Base-by-base conservation (phyloP, 2,113 vertebrate genomes). In the Entomyzon cyanotis region DNA sequence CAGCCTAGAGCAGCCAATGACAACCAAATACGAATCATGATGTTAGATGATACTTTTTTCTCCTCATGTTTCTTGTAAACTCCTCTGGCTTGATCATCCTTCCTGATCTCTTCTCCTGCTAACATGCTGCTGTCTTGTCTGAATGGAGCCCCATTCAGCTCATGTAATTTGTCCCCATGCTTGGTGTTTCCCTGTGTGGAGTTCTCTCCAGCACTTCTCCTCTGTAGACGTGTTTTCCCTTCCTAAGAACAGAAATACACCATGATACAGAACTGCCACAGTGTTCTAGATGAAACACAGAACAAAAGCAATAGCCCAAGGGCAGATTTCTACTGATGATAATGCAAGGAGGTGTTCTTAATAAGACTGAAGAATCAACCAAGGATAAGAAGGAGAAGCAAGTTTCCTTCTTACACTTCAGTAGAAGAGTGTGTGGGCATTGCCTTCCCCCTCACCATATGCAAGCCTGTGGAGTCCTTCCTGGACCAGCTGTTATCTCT, bases 371-470 rank as follows among this genome's bases (percentile, higher is more conserved):
- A 70, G 90, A 85, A 65, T 87, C 69, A 93, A 44, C 58, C 41
- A 53, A 47, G 58, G 62, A 85, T 60, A 68, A 80, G 42, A 84
- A 95, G 59, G 50, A 94, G 56, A 90, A 87, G 44, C 33, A 93
- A 87, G 22, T 78, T 87, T 68, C 42, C 35, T 81, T 94, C 76
- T 92, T 89, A 58, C 8, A 14, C 39, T 87, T 84, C 3, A 59
- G 58, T 74, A 81, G 64, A 89, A 68, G 53, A 70, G 58, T 65
- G 81, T 87, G 95, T 94, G 65, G 87, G 95, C 87, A 90, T 58
- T 85, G 65, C 74, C 95, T 93, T 95, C 96, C 82, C 53, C 75
- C 84, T 96, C 93, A 94, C 93, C 90, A 79, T 93, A 95, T 96
- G 95, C 78, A 95, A 68, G 75, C 70, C 58, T 71, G 75, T 79